A percentile compares a stretch with the other conserved stretches of the same genome.
These are phyloP conservation scores for Eulemur macaco DNA, from an alignment of 2,113 vertebrate genomes.

Conservation along the genomic window DNA sequence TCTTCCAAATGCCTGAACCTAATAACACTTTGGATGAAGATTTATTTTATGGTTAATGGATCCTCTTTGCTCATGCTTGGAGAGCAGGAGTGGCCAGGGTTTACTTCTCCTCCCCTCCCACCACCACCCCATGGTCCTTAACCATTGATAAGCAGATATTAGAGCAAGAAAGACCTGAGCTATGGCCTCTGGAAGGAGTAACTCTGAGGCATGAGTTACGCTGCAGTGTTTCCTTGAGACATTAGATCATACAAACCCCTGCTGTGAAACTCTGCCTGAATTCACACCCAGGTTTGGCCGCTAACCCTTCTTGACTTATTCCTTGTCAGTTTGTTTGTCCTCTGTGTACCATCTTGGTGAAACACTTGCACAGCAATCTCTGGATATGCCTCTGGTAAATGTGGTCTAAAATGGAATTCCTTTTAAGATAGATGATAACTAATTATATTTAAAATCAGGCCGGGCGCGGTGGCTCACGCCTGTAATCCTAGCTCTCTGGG, in stretches of 20 bases:
- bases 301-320: neutral
- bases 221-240: neutral
- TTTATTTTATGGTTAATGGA: neutral
- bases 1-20: neutral
- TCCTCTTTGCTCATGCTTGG: rapidly evolving
- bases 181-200: too few relatives aligned
- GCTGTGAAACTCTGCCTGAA: neutral
- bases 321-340: neutral
- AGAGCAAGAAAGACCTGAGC: neutral
- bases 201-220: rapidly evolving
- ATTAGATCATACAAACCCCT: too few relatives aligned
- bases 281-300: neutral
- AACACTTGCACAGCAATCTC: neutral
- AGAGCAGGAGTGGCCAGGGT: neutral
- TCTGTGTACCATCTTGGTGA: neutral
- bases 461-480: too few relatives aligned
- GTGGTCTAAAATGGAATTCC: neutral
- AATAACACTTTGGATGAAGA: neutral
- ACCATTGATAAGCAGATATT: neutral
- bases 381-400: neutral
- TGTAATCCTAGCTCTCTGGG: too few relatives aligned
- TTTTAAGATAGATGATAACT: neutral
- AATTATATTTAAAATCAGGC: neutral
- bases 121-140: neutral
- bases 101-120: rapidly evolving